Conservation (phyloP, 1,140 invertebrate species). For the Drosophila bocqueti region DNA sequence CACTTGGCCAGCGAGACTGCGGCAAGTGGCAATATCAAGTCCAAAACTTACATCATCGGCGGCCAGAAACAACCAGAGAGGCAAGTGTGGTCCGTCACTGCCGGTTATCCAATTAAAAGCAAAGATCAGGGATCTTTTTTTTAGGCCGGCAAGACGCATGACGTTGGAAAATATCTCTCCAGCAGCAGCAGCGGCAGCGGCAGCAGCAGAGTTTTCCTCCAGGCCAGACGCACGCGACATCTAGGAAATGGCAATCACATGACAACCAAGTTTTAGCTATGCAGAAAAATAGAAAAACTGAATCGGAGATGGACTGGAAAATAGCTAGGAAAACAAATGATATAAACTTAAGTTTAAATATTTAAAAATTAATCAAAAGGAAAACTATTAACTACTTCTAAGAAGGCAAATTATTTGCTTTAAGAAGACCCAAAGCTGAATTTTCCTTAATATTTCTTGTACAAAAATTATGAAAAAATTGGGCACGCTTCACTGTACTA, state of each 20-base stretch:
- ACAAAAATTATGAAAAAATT: neutral
- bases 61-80: constrained; percentile 27
- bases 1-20: constrained; percentile 42
- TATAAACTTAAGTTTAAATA: neutral
- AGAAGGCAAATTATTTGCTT: neutral
- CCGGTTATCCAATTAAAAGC: constrained; percentile 81
- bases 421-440: neutral
- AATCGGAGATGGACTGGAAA: constrained; percentile 6
- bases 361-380: neutral
- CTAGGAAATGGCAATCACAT: constrained; percentile 69
- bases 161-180: constrained; percentile 29
- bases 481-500: neutral
- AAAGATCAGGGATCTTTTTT: constrained; percentile 80
- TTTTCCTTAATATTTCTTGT: neutral
- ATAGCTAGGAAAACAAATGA: neutral
- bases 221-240: constrained; percentile 71
- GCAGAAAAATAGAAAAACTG: constrained; percentile 48
- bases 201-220: constrained; percentile 8
- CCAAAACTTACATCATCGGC: constrained; percentile 72
- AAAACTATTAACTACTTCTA: neutral
- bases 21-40: constrained; percentile 79
- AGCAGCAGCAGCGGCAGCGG: neutral
- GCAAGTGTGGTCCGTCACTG: constrained; percentile 45
- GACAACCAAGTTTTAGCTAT: constrained; percentile 50
- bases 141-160: constrained; percentile 37